These are phyloP conservation scores for Aricia artaxerxes DNA, from an alignment of 2,888 invertebrate genomes.

Conservation along the genomic window DNA sequence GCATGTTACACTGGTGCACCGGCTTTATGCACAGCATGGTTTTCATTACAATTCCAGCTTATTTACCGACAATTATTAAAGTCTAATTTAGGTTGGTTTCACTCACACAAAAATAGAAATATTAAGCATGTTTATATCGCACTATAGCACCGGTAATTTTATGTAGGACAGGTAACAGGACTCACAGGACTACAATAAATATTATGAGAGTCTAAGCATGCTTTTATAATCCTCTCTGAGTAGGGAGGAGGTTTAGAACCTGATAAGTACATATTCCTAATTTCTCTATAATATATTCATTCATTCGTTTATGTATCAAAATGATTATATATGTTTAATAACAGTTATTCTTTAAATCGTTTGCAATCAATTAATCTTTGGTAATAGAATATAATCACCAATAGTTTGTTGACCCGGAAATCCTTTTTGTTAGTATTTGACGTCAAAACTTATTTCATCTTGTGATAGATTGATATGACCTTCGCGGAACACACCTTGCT, in stretches of 20 bases:
- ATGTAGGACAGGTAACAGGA: not conserved
- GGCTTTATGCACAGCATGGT: conserved; percentile 21
- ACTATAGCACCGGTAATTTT: not conserved
- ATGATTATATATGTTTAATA: not conserved
- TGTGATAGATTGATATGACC: not conserved
- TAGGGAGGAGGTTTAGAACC: no score
- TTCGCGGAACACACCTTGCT: not conserved
- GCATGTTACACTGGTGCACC: conserved; percentile 26
- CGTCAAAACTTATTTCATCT: not conserved
- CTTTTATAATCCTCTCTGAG: no score
- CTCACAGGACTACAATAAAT: no score
- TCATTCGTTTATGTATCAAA: not conserved
- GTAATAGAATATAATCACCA: not conserved
- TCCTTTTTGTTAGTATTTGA: not conserved
- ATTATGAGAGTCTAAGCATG: no score
- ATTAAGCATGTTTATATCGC: not conserved
- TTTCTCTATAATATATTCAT: no score
- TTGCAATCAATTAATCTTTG: not conserved
- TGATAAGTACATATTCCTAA: no score
- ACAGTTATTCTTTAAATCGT: not conserved
- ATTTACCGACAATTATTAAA: not conserved
- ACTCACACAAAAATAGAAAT: no score
- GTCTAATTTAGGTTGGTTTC: not conserved
- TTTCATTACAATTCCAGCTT: not conserved
- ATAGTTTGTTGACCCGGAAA: not conserved